These are phyloP conservation scores for Fregata magnificens DNA, from an alignment of 2,113 vertebrate genomes.

Conservation along the genomic window DNA sequence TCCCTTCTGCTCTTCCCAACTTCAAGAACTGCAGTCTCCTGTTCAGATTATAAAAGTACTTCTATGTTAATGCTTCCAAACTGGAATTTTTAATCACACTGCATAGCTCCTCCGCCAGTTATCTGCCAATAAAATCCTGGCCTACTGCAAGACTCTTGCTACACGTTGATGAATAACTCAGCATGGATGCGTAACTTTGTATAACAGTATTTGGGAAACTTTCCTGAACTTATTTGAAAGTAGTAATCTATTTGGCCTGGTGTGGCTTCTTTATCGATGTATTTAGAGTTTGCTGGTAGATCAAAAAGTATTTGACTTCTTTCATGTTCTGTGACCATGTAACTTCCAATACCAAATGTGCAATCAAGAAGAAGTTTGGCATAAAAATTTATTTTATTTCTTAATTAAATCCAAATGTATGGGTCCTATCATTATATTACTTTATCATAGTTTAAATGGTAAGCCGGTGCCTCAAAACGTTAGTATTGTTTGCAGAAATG, in stretches of 20 bases:
- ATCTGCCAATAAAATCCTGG: slow-evolving; percentile 60
- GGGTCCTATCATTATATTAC: slow-evolving; percentile 69
- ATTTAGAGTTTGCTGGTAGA: slow-evolving; percentile 81
- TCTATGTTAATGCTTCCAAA: slow-evolving; percentile 73
- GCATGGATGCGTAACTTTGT: slow-evolving; percentile 77
- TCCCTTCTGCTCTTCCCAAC: slow-evolving; percentile 68
- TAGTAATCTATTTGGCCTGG: slow-evolving; percentile 56
- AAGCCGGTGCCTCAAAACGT: slow-evolving; percentile 77
- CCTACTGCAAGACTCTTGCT: slow-evolving; percentile 68
- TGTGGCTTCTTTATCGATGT: slow-evolving; percentile 76
- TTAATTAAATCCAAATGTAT: slow-evolving; percentile 68
- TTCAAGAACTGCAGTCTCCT: slow-evolving; percentile 65
- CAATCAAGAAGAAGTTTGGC: slow-evolving; percentile 75
- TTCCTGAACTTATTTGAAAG: slow-evolving; percentile 66
- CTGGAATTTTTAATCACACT: slow-evolving; percentile 71
- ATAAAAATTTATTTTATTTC: slow-evolving; percentile 76
- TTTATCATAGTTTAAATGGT: slow-evolving; percentile 72
- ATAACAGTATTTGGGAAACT: slow-evolving; percentile 65
- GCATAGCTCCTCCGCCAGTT: slow-evolving; percentile 65
- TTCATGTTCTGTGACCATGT: slow-evolving; percentile 85
- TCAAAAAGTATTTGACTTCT: slow-evolving; percentile 80
- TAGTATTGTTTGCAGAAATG: slow-evolving; percentile 58
- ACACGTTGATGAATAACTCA: slow-evolving; percentile 68
- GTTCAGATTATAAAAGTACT: slow-evolving; percentile 49
- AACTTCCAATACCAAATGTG: slow-evolving; percentile 86